Percentiles rank a stretch among this genome's conserved stretches.
These are phyloP conservation scores for Apamea anceps DNA, from an alignment of 2,888 invertebrate genomes.

Conservation along the genomic window DNA sequence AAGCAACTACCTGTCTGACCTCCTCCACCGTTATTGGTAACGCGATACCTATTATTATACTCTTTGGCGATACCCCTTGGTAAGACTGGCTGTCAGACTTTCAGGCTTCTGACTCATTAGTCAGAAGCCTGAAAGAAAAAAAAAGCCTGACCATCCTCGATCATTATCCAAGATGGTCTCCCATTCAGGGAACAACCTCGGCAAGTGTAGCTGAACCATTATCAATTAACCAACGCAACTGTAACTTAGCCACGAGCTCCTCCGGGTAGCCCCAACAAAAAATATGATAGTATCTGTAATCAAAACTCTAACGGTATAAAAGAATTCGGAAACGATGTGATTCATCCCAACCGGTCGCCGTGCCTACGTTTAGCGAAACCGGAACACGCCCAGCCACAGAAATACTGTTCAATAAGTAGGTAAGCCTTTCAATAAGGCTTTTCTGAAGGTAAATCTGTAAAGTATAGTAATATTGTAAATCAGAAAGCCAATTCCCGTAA, in stretches of 20 bases:
- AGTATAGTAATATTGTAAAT: too few relatives aligned
- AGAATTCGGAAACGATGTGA: slow-evolving; percentile 64
- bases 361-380: slow-evolving; percentile 53
- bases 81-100: not conserved
- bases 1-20: not conserved
- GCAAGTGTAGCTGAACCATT: not conserved
- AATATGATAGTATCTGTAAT: slow-evolving; percentile 27
- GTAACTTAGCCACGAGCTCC: not conserved
- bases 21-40: not conserved
- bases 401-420: slow-evolving; percentile 29
- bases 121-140: too few relatives aligned
- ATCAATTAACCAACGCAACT: not conserved
- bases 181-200: not conserved
- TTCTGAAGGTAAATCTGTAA: not conserved
- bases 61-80: not conserved
- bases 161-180: too few relatives aligned
- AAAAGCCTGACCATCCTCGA: too few relatives aligned
- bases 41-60: too few relatives aligned
- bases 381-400: slow-evolving; percentile 37
- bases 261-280: slow-evolving; percentile 1
- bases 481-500: too few relatives aligned
- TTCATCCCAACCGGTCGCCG: slow-evolving; percentile 47
- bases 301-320: slow-evolving; percentile 56
- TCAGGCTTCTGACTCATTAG: not conserved
- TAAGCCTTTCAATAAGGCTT: slow-evolving; percentile 1